phyloP scores from a whole-genome alignment of 2,797 vertebrate genomes.

The Martes flavigula region DNA sequence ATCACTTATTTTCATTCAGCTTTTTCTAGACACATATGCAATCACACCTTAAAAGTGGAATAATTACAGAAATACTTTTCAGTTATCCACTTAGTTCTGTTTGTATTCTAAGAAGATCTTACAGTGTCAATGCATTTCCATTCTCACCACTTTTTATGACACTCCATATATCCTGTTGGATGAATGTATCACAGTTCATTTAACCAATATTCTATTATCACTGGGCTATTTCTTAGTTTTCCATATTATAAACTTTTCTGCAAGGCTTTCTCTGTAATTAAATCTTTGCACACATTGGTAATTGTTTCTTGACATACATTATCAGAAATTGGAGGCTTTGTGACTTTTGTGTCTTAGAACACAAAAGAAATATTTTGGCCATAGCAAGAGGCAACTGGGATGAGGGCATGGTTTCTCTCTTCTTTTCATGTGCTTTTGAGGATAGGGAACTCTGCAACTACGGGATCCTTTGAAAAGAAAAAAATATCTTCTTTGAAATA shows the following conservation, averaged over 20 bases:
- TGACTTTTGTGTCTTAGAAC: slow-evolving; percentile 3
- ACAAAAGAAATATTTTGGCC: neutral
- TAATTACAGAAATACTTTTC: neutral
- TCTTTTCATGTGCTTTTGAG: neutral
- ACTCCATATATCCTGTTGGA: neutral
- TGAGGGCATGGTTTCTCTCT: neutral
- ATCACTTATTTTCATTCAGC: neutral
- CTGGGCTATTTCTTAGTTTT: neutral
- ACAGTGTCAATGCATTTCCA: neutral
- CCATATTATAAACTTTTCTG: neutral
- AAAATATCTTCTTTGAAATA: neutral
- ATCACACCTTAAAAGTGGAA: neutral
- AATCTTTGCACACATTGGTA: neutral
- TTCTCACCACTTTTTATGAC: neutral
- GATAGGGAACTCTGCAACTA: neutral
- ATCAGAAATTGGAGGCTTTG: neutral
- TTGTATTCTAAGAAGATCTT: neutral
- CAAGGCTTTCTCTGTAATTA: slow-evolving; percentile 16
- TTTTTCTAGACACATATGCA: neutral
- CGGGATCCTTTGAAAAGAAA: neutral
- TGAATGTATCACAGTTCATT: neutral
- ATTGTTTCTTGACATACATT: slow-evolving; percentile 1
- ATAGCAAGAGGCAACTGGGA: neutral
- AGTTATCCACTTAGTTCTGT: neutral
- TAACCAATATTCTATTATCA: neutral